phyloP scores from a whole-genome alignment of 2,113 vertebrate species.

The Apaloderma vittatum region DNA sequence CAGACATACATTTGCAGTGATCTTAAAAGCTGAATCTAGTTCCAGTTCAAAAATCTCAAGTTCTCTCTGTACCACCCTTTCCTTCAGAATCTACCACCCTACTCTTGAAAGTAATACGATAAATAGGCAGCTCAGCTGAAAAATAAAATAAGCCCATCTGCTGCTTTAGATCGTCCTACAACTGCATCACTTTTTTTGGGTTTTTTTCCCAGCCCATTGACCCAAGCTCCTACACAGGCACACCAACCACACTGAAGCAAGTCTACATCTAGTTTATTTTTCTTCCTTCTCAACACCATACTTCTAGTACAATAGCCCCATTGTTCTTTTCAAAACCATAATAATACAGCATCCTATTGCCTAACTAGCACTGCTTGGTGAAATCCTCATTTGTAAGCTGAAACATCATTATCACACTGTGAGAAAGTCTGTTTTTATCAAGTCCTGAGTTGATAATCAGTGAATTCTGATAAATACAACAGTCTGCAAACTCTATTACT shows the following conservation, averaged over 20 bases:
- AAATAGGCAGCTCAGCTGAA: background rate
- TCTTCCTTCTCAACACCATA: background rate
- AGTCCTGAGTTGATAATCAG: background rate
- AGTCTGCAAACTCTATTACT: conserved; percentile 8
- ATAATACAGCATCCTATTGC: background rate
- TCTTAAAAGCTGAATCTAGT: background rate
- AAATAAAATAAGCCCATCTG: background rate
- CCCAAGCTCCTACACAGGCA: background rate
- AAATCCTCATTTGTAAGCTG: background rate
- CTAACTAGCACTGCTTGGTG: background rate
- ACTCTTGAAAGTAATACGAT: background rate
- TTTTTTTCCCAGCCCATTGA: background rate
- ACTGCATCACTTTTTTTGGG: background rate
- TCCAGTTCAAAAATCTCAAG: background rate
- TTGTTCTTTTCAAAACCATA: background rate
- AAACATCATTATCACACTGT: background rate
- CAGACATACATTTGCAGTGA: background rate
- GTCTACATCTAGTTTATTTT: background rate
- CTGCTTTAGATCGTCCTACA: background rate
- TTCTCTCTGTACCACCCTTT: background rate
- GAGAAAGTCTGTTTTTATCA: conserved; percentile 8
- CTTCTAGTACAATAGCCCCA: background rate
- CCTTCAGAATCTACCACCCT: background rate
- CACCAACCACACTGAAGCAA: background rate
- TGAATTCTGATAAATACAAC: background rate